These are phyloP conservation scores for Ornithoptera priamus DNA, from an alignment of 2,888 invertebrate species.

Conservation along the genomic window DNA sequence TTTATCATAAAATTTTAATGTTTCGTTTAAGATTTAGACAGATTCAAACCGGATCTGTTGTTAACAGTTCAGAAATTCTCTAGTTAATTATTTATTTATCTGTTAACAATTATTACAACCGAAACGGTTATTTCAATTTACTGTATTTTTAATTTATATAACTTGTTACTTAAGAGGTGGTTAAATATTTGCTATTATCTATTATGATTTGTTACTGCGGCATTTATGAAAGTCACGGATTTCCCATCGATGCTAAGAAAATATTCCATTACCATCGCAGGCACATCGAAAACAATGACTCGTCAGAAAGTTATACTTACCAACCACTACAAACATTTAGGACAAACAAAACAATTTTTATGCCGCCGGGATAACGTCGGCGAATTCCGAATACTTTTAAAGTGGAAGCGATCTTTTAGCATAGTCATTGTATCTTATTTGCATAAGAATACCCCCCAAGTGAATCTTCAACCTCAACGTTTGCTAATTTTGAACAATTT, in stretches of 20 bases:
- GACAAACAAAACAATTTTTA: slow-evolving; percentile 78
- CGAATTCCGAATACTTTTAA: slow-evolving; percentile 32
- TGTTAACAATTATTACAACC: too few species aligned
- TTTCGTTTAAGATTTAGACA: slow-evolving; percentile 41
- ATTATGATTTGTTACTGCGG: slow-evolving; percentile 39
- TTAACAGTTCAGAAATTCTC: not conserved
- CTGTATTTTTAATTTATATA: too few species aligned
- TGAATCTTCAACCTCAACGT: slow-evolving; percentile 36
- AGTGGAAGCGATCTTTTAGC: slow-evolving; percentile 40
- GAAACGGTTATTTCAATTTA: too few species aligned
- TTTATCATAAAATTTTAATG: slow-evolving; percentile 56
- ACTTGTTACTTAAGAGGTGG: not conserved
- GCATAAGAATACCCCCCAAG: slow-evolving; percentile 53
- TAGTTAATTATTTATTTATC: too few species aligned
- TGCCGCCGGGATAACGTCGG: slow-evolving; percentile 47
- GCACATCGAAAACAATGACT: slow-evolving; percentile 77
- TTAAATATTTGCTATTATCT: slow-evolving; percentile 10
- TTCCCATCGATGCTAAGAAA: slow-evolving; percentile 60
- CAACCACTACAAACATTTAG: slow-evolving; percentile 77
- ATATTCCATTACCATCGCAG: slow-evolving; percentile 61
- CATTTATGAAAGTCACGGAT: slow-evolving; percentile 68
- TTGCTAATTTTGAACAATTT: slow-evolving; percentile 36
- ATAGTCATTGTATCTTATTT: slow-evolving; percentile 54
- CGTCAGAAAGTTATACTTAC: slow-evolving; percentile 64
- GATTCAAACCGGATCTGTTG: not conserved